Evolutionary conservation across 2,113 vertebrate genomes (phyloP).

Genomic region (Rafetus swinhoei): DNA sequence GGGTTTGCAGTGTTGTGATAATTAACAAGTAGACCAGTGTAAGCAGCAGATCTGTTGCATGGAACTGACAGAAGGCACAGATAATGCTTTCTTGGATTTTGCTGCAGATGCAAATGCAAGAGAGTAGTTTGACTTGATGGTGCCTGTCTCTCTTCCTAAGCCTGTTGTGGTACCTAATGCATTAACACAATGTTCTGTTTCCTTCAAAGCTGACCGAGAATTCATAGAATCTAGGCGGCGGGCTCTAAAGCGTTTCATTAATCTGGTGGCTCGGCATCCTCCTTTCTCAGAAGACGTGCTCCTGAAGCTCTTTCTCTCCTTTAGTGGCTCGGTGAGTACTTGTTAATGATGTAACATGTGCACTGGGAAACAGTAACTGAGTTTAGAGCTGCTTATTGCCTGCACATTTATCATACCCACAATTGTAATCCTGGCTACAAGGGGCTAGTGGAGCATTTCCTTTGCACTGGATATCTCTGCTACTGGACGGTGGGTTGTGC

Average conservation of each 20-base stretch:
- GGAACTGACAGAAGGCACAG: not conserved
- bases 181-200: conserved; percentile 3
- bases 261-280: conserved; percentile 94
- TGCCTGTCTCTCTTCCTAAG: not conserved
- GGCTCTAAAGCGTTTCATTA: conserved; percentile 90
- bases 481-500: conserved; percentile 2
- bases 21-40: not conserved
- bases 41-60: not conserved
- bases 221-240: conserved; percentile 94
- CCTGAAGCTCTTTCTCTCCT: conserved; percentile 92
- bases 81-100: not conserved
- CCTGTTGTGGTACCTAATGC: not conserved
- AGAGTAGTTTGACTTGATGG: not conserved
- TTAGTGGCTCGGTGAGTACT: conserved; percentile 90
- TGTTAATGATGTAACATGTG: not conserved
- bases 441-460: not conserved
- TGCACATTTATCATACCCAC: fast-evolving
- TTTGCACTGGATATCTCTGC: not conserved
- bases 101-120: not conserved
- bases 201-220: conserved; percentile 86
- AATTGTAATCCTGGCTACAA: not conserved
- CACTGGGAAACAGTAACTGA: fast-evolving
- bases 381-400: conserved; percentile 2
- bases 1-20: not conserved
- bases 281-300: conserved; percentile 92